A percentile compares a stretch with the other conserved stretches of the same genome.
phyloP scores from a whole-genome alignment of 2,888 invertebrate species.

The Digitonthophagus gazella region DNA sequence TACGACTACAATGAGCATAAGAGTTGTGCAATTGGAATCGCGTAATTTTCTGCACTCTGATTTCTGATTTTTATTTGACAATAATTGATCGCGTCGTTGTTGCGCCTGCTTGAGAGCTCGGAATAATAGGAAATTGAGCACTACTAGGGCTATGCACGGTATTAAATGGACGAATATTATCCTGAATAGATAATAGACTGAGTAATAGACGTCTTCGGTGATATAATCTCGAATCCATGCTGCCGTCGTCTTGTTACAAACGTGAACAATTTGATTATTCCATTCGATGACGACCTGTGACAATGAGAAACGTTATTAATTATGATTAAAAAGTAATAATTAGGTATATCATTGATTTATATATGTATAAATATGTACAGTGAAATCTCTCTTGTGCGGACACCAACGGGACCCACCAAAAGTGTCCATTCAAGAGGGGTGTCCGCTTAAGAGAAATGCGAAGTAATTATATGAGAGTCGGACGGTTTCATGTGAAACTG shows the following conservation, averaged over 20 bases:
- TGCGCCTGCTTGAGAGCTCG: slow-evolving; percentile 83
- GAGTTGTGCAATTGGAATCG: slow-evolving; percentile 80
- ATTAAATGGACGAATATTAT: slow-evolving; percentile 89
- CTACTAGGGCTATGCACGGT: slow-evolving; percentile 85
- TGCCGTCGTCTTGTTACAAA: slow-evolving; percentile 65
- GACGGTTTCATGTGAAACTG: too few species aligned
- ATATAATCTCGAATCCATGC: slow-evolving; percentile 68
- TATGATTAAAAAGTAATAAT: not conserved
- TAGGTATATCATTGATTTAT: not conserved
- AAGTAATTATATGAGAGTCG: too few species aligned
- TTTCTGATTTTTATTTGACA: slow-evolving; percentile 55
- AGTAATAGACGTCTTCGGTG: slow-evolving; percentile 75
- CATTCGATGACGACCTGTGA: slow-evolving; percentile 65
- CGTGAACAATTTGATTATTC: slow-evolving; percentile 65
- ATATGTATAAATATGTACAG: too few species aligned
- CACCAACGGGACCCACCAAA: too few species aligned
- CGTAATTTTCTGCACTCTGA: slow-evolving; percentile 76
- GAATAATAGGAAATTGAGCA: slow-evolving; percentile 84
- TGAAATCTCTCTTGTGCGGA: too few species aligned
- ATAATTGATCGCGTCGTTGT: slow-evolving; percentile 46
- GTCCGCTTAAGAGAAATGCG: too few species aligned
- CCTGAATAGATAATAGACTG: slow-evolving; percentile 79
- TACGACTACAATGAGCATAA: slow-evolving; percentile 85
- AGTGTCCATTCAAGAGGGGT: too few species aligned
- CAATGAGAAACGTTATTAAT: slow-evolving; percentile 22